Conservation (phyloP, 2,797 vertebrate genomes). For the Otolemur crassicaudatus region DNA sequence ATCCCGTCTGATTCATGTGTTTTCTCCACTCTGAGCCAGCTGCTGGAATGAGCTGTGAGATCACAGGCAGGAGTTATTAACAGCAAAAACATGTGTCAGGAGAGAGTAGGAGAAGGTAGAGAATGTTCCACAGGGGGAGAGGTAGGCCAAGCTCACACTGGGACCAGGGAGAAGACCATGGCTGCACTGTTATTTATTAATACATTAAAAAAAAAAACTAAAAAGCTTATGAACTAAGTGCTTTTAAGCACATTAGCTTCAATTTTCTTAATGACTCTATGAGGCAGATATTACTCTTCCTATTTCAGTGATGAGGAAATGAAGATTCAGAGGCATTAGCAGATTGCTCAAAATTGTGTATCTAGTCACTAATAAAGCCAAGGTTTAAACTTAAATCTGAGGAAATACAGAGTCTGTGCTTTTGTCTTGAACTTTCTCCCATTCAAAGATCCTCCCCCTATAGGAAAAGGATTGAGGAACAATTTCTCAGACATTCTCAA, state of each 20-base stretch:
- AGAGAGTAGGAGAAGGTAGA: neutral
- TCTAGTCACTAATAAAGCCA: neutral
- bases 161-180: neutral
- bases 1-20: slow-evolving; percentile 71
- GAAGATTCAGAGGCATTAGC: neutral
- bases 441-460: neutral
- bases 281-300: neutral
- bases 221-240: neutral
- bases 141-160: neutral
- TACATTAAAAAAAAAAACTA: neutral
- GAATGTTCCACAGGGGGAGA: neutral
- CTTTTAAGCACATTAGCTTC: slow-evolving; percentile 30
- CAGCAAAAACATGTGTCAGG: slow-evolving; percentile 54
- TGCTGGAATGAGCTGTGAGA: slow-evolving; percentile 56
- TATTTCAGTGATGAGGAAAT: neutral
- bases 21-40: slow-evolving; percentile 60
- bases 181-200: neutral
- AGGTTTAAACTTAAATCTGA: neutral
- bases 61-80: slow-evolving; percentile 61
- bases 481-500: neutral
- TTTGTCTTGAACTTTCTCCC: neutral
- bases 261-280: neutral
- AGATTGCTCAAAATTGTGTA: neutral
- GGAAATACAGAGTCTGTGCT: neutral
- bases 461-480: neutral